Evolutionary conservation across 2,113 vertebrate species (phyloP).

Genomic region (Petroica traversi): DNA sequence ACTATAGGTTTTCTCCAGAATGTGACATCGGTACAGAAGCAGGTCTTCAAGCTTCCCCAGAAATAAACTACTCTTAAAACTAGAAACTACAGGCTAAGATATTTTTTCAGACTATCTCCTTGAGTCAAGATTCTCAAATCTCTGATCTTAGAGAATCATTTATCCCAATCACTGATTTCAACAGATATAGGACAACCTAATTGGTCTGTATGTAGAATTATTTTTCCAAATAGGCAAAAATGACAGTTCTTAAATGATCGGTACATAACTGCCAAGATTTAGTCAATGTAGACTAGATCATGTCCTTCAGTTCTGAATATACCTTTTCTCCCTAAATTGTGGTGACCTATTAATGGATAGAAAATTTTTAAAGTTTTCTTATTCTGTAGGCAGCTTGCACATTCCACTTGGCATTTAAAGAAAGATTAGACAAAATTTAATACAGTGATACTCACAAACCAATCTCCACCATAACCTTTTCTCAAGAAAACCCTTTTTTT

Average conservation of each 20-base stretch:
- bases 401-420: background rate
- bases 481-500: background rate
- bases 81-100: background rate
- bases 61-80: background rate
- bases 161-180: background rate
- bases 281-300: too few species aligned
- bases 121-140: background rate
- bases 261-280: background rate
- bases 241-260: background rate
- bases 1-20: background rate
- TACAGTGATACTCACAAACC: fast-evolving
- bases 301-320: background rate
- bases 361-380: background rate
- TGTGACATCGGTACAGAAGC: background rate
- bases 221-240: background rate
- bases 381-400: background rate
- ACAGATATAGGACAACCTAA: background rate
- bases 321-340: background rate
- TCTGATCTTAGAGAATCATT: background rate
- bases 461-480: background rate
- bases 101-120: background rate
- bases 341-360: background rate
- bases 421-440: background rate
- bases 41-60: background rate
- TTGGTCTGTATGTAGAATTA: background rate